These are phyloP conservation scores for Zosterops lateralis DNA, from an alignment of 2,113 vertebrate species.

Conservation along the genomic window DNA sequence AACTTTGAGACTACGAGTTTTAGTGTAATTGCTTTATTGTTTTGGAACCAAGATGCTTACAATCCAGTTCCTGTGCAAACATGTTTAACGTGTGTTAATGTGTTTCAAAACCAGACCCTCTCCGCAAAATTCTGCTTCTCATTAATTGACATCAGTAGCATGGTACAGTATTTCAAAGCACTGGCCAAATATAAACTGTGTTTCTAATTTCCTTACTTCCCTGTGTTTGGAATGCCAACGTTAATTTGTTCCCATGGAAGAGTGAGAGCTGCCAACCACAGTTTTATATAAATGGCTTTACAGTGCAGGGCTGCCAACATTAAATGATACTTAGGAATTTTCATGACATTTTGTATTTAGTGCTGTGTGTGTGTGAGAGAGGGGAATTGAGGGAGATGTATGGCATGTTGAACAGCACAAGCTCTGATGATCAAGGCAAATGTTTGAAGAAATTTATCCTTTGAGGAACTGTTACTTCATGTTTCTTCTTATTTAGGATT, in stretches of 20 bases:
- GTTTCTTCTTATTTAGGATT: neutral
- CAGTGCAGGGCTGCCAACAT: conserved; percentile 65
- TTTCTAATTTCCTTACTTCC: conserved; percentile 86
- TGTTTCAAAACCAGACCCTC: conserved; percentile 79
- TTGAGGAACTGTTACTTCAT: neutral
- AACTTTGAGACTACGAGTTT: conserved; percentile 64
- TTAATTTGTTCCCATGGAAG: conserved; percentile 85
- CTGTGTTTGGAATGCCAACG: conserved; percentile 83
- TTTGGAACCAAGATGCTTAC: conserved; percentile 77
- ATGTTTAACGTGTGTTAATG: conserved; percentile 86
- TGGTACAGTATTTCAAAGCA: conserved; percentile 85
- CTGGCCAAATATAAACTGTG: conserved; percentile 81
- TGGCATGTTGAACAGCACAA: neutral
- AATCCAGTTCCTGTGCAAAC: conserved; percentile 82
- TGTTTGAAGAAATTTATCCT: neutral
- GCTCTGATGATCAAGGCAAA: neutral
- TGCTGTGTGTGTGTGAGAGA: conserved; percentile 44
- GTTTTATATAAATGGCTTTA: conserved; percentile 76
- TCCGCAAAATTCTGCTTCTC: conserved; percentile 79
- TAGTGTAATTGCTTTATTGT: conserved; percentile 81
- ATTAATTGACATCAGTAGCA: conserved; percentile 86
- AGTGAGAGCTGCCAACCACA: conserved; percentile 75
- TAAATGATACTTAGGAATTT: conserved; percentile 67
- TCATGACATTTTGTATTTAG: conserved; percentile 71
- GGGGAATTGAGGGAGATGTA: neutral